A percentile compares a stretch with the other conserved stretches of the same genome.
Evolutionary conservation across 2,113 vertebrate genomes (phyloP).

Genomic region (Centropus unirufus): DNA sequence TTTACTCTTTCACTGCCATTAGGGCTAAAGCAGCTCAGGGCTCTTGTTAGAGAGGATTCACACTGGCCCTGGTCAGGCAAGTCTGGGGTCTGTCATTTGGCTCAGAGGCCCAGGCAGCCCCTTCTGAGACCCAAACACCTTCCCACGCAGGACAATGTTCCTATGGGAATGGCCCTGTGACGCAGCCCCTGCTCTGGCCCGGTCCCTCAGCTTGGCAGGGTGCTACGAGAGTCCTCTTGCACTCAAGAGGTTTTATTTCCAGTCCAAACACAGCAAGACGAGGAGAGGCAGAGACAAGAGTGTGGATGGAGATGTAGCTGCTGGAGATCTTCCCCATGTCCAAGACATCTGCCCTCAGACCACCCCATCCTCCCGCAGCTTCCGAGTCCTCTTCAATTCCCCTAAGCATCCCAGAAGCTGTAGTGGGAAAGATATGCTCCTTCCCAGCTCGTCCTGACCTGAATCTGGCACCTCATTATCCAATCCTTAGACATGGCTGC

Average conservation of each 20-base stretch:
- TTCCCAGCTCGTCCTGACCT: background rate
- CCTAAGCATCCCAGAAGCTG: background rate
- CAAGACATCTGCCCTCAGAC: background rate
- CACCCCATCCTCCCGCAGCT: background rate
- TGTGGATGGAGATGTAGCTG: background rate
- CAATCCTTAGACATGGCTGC: background rate
- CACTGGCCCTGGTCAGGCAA: background rate
- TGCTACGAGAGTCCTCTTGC: background rate
- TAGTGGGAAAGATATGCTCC: background rate
- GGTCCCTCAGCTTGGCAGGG: background rate
- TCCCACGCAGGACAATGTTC: background rate
- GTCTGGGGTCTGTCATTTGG: background rate
- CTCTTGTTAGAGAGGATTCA: background rate
- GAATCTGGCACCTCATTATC: constrained; percentile 7
- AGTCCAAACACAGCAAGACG: background rate
- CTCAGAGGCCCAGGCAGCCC: background rate
- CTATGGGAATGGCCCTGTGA: background rate
- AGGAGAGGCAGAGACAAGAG: background rate
- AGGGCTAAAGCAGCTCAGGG: background rate
- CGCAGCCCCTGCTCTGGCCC: background rate
- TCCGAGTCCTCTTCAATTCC: background rate
- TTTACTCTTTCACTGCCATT: background rate
- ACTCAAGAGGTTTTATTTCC: background rate
- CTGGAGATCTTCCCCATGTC: background rate
- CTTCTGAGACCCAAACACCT: background rate